Evolutionary conservation across 2,113 vertebrate species (phyloP).

Genomic region (Microcebus ravelobensis): DNA sequence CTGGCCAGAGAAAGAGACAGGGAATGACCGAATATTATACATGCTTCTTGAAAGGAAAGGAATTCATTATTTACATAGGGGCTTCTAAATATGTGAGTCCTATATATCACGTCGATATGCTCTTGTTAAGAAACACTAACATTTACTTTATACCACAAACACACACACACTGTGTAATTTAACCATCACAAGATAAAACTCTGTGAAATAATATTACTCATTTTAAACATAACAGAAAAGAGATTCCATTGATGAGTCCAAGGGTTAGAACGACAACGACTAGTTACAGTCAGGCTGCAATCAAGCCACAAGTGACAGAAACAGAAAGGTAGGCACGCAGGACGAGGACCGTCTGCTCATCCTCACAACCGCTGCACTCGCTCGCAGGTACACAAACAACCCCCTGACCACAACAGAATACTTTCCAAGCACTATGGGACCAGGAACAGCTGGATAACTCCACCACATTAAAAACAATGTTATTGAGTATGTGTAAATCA

Average conservation of each 20-base stretch:
- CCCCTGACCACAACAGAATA: neutral
- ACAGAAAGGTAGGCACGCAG: neutral
- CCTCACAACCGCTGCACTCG: fast-evolving
- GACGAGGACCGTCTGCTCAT: fast-evolving
- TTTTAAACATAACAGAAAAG: neutral
- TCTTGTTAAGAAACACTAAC: fast-evolving
- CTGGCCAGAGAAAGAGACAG: slow-evolving; percentile 81
- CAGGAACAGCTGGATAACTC: neutral
- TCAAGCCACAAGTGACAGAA: fast-evolving
- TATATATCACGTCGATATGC: neutral
- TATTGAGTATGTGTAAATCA: neutral
- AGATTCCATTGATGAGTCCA: fast-evolving
- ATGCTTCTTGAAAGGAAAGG: neutral
- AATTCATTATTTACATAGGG: fast-evolving
- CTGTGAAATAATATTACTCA: neutral
- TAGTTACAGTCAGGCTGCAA: too few relatives aligned
- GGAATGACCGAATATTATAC: neutral
- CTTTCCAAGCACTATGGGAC: too few relatives aligned
- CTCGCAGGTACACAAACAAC: neutral
- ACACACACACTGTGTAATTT: neutral
- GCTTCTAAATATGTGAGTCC: fast-evolving
- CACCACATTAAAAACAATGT: too few relatives aligned
- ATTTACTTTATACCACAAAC: neutral
- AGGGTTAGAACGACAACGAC: too few relatives aligned
- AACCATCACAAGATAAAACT: neutral